A percentile compares a stretch with the other conserved stretches of the same genome.
Evolutionary conservation across 37 sponge, comb jelly and placozoan genomes (phyloP).

Genomic region (Chondrilla cf. caribensis): DNA sequence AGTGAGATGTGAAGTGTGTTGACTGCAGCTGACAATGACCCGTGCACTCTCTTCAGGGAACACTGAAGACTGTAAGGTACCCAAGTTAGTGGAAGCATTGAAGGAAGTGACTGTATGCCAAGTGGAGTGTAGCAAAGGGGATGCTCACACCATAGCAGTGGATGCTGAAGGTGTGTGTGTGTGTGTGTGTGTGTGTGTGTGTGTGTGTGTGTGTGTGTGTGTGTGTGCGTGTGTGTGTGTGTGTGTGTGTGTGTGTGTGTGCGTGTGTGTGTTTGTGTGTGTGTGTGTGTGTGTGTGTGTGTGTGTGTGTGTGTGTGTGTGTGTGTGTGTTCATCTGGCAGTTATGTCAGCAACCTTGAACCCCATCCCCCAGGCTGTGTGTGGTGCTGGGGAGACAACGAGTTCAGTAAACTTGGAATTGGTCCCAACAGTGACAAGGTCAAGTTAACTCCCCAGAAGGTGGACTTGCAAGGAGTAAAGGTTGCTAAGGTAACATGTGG

Average conservation of each 20-base stretch:
- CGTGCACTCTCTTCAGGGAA: slow-evolving; percentile 47
- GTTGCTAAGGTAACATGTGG: slow-evolving; percentile 68
- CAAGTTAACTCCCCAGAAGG: slow-evolving; percentile 44
- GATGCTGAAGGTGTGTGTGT: slow-evolving; percentile 65
- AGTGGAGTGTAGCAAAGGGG: slow-evolving; percentile 78
- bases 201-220: slow-evolving; percentile 3
- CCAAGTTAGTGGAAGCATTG: slow-evolving; percentile 66
- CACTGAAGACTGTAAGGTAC: slow-evolving; percentile 73
- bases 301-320: slow-evolving; percentile 8
- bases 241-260: slow-evolving; percentile 2
- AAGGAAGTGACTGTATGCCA: slow-evolving; percentile 50
- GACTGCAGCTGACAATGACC: too few relatives aligned
- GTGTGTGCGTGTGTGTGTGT: slow-evolving; percentile 30
- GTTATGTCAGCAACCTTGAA: neutral
- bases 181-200: slow-evolving; percentile 16
- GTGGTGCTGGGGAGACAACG: slow-evolving; percentile 94
- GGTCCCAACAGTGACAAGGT: slow-evolving; percentile 48
- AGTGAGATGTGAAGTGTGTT: neutral
- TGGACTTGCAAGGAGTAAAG: slow-evolving; percentile 19
- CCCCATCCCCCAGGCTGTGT: slow-evolving; percentile 43
- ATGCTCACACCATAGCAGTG: slow-evolving; percentile 88
- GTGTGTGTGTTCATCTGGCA: too few relatives aligned
- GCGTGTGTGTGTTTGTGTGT: slow-evolving; percentile 36
- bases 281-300: slow-evolving; percentile 11
- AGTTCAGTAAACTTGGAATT: slow-evolving; percentile 81